Evolutionary conservation across 92 coral and sea anemone species (phyloP), one percentile per base, ranked within the genome.

Genomic region (Paragorgia papillata): DNA sequence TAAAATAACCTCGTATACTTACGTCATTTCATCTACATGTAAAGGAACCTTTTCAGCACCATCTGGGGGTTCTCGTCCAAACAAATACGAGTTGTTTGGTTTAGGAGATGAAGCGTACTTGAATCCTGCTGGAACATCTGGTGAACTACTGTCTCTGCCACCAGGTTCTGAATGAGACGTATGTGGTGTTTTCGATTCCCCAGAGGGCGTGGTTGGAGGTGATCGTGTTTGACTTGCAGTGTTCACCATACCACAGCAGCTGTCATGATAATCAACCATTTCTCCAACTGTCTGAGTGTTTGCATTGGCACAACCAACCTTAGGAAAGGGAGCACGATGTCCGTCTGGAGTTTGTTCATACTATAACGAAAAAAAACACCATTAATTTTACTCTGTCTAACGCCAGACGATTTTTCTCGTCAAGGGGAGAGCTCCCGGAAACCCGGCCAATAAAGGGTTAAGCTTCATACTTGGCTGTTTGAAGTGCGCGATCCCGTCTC

Each of bases 1-100:
- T n/a, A n/a, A n/a, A n/a, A n/a, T n/a, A n/a, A n/a, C n/a, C n/a
- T n/a, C n/a, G n/a, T n/a, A n/a, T 82, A 44, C 97, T 85, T 22
- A 93, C 97, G 81, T 89, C 61, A 76, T 60, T 70, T 90, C 97
- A 63, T 90, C 97, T 30, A 90, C 87, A 69, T 90, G 97, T 7
- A 84, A 62, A 22, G 92, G 93, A 15, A 93, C 97, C 67, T 90
- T 93, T 85, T 93, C 97, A 0, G 97, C 97, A 9, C 97, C 97
- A 82, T 93, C 97, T 18, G 97, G 97, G 31, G 97, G 97, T 28
- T 93, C 97, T 35, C 97, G 83, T 30, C 97, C 97, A 86, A 93
- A 93, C 34, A 84, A 75, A 69, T 88, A 93, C 0, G 97, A 85
- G 17, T 92, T 92, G 46, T 92, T 92, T 17, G 97, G 97, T 53